A percentile compares a stretch with the other conserved stretches of the same genome.
Evolutionary conservation across 92 coral and sea anemone genomes (phyloP).

Genomic region (Galaxea fascicularis): DNA sequence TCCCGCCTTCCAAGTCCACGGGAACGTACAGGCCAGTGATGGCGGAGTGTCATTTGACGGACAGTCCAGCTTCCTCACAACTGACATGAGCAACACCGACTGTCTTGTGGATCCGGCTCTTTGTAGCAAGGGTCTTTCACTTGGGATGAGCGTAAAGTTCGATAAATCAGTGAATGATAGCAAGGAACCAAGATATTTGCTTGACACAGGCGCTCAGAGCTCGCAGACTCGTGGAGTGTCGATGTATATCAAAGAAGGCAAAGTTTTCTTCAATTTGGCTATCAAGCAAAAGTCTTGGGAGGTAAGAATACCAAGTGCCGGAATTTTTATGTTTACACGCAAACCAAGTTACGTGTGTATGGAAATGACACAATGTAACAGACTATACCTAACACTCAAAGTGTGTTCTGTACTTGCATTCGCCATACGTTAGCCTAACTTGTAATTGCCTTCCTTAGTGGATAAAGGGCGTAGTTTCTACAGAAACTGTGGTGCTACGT

Average conservation of each 20-base stretch:
- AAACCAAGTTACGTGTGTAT: too few species aligned
- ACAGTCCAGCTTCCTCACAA: constrained; percentile 76
- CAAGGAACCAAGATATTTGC: constrained; percentile 78
- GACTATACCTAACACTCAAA: too few species aligned
- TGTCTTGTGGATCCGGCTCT: constrained; percentile 80
- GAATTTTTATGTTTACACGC: neutral
- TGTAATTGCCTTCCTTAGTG: too few species aligned
- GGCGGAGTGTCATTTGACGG: constrained; percentile 89
- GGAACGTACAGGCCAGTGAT: constrained; percentile 62
- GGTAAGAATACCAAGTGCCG: constrained; percentile 55
- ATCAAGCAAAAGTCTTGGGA: constrained; percentile 82
- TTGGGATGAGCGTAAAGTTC: constrained; percentile 79
- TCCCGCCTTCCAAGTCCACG: constrained; percentile 86
- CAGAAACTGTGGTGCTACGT: too few species aligned
- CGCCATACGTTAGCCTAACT: too few species aligned
- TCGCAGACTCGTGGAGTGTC: constrained; percentile 86
- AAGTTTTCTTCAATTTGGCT: constrained; percentile 77
- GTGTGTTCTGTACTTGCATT: too few species aligned
- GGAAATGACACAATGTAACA: too few species aligned
- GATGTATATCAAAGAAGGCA: constrained; percentile 69
- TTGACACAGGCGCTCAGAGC: constrained; percentile 95
- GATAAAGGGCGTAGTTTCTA: too few species aligned
- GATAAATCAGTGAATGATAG: constrained; percentile 47
- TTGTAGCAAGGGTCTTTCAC: constrained; percentile 81
- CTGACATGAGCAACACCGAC: constrained; percentile 71